These are phyloP conservation scores for Sarcophaga caerulescens DNA, from an alignment of 2,888 invertebrate genomes.

Conservation along the genomic window DNA sequence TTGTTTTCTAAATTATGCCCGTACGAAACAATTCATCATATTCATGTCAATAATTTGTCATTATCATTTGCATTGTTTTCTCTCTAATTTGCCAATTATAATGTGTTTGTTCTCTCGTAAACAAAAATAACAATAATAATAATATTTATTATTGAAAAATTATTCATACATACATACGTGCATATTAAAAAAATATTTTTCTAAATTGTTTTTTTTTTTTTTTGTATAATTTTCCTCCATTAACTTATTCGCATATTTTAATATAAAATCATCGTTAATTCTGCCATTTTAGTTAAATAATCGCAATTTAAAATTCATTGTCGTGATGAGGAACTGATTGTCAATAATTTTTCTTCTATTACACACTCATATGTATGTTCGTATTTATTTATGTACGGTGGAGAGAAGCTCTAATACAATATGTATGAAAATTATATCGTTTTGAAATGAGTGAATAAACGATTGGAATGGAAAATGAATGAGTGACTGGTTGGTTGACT, in stretches of 20 bases:
- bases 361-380: conserved; percentile 1
- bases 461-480: conserved; percentile 44
- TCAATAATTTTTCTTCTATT: conserved; percentile 65
- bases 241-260: conserved; percentile 61
- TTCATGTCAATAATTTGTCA: conserved; percentile 23
- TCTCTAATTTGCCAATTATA: too few species aligned
- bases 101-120: too few species aligned
- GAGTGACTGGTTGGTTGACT: conserved; percentile 35
- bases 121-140: too few species aligned
- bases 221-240: conserved; percentile 47
- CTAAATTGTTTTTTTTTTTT: not conserved
- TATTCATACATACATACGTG: conserved; percentile 21
- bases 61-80: conserved; percentile 15
- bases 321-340: conserved; percentile 70
- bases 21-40: not conserved
- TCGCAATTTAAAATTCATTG: conserved; percentile 68
- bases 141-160: conserved; percentile 1
- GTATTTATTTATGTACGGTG: not conserved
- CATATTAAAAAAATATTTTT: conserved; percentile 49
- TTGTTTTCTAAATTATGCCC: not conserved
- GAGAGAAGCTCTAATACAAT: not conserved
- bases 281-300: conserved; percentile 59
- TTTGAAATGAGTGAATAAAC: conserved; percentile 45
- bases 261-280: conserved; percentile 44
- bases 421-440: conserved; percentile 60